Base-by-base conservation (phyloP, 2,888 invertebrate species). In the Argyresthia albistria region DNA sequence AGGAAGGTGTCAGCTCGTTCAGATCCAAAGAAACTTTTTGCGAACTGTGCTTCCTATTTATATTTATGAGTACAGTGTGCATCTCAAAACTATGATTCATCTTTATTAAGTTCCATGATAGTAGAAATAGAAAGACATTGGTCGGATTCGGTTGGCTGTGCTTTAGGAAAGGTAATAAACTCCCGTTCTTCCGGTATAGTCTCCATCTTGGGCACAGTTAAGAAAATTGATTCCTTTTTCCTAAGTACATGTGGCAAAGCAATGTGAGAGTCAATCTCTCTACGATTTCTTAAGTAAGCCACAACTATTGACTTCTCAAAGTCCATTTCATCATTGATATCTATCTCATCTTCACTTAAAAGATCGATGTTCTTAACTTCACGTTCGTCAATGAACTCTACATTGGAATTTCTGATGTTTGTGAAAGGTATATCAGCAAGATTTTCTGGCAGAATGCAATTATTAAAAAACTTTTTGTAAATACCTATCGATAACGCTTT, bases 151-250 rank as follows among this genome's bases (percentile, higher is more conserved):
- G 25, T 4, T 2, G 6, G 25, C 25, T 25, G 25, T 2, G 25
- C 25, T 25, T 25, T 6, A 4, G 25, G 25, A 25, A 25, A 25
- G 25, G 25, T 6, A 25, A 4, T 25, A 25, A 25, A 25, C 25
- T 25, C 39, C 1, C n/a, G 3, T 6, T n/a, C 39, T 64, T 80
- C 79, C 43, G 63, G 52, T 50, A 78, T 79, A 7, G 79, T 76
- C 61, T 80, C 73, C 72, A 80, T 70, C 69, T 71, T 79, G 3
- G 73, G 66, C 9, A 79, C 65, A 59, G 67, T 70, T 53, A 70
- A 65, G 49, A 79, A 56, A 14, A 79, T 54, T 4, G 75, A 73
- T 6, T 66, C 60, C 57, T 69, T 76, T n/a, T n/a, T n/a, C 59
- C 69, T 80, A 61, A 68, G 76, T 9, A 60, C 60, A 1, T 65